Evolutionary conservation across 2,888 invertebrate species (phyloP), one percentile per base, ranked within the genome.

Genomic region (Galerucella pusilla): DNA sequence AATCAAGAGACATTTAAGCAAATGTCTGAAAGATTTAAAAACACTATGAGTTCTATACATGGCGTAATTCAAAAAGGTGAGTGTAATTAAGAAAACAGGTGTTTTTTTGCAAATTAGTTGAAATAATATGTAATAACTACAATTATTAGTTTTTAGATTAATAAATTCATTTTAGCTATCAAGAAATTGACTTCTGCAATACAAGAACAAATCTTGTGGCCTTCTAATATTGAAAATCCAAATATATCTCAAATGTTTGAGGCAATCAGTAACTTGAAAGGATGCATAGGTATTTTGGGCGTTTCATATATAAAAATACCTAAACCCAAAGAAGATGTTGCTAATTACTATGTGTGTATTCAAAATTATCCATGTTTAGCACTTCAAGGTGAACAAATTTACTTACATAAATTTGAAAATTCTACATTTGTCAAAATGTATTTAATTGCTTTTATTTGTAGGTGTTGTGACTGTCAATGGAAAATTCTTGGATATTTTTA

Each of bases 231-330:
- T 1, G 72, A 74, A 59, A 77, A 78, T 46, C 75, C 75, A 61
- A 68, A 61, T 46, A 77, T 77, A 35, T 71, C 78, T 10, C 10
- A 66, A 10, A 63, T 71, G 25, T 77, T 72, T 57, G 67, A 75
- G 49, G 54, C 74, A 10, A 52, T 72, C 10, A 70, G 72, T 28
- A 59, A 75, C 20, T 54, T 78, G 11, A 52, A 61, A 46, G 71
- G 67, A n/a, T 75, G 76, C 46, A 69, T 78, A 60, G 78, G 78
- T 14, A 72, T 73, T 14, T 45, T 78, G 28, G 76, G 78, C 14
- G 68, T 75, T n/a, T 78, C 76, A n/a, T 68, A 78, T 52, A 72
- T 78, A 35, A 76, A 76, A 65, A 78, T 78, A 66, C 71, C 72
- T 25, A 75, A 71, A 45, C 70, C 70, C 5, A 74, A 69, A 71